Percentiles rank a stretch among this genome's conserved stretches.
Evolutionary conservation across 1,140 invertebrate species (phyloP).

Genomic region (Triops longicaudatus): DNA sequence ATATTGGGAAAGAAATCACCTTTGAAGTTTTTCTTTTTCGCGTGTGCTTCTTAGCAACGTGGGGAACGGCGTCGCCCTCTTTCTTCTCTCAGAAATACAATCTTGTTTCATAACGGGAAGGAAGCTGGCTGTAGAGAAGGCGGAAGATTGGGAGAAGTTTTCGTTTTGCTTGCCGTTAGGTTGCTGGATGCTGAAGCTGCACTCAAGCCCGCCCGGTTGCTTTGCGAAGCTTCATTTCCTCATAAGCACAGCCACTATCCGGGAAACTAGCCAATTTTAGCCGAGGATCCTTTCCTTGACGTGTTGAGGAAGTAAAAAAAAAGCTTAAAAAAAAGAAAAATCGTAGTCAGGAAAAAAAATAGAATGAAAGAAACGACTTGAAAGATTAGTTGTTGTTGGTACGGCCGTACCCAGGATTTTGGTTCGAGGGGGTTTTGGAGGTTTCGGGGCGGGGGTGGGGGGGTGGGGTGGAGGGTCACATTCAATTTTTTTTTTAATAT

Average conservation of each 20-base stretch:
- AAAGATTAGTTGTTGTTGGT: too few species aligned
- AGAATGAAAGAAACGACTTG: too few species aligned
- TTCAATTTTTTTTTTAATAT: not conserved
- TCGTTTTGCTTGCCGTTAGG: not conserved
- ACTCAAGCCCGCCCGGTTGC: not conserved
- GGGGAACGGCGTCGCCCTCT: not conserved
- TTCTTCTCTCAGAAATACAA: not conserved
- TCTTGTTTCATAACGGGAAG: not conserved
- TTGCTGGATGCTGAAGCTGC: not conserved
- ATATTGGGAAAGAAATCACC: not conserved
- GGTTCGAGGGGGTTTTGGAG: too few species aligned
- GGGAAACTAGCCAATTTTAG: slow-evolving; percentile 8
- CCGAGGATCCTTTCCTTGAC: not conserved
- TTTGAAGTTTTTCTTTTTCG: not conserved
- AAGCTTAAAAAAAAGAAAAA: not conserved
- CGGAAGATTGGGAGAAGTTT: not conserved
- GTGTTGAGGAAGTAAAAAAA: not conserved
- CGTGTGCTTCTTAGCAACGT: not conserved
- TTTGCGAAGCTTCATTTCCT: slow-evolving; percentile 15
- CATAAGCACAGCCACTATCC: slow-evolving; percentile 14
- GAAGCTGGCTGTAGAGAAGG: not conserved
- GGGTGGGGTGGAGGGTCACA: too few species aligned
- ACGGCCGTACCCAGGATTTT: too few species aligned
- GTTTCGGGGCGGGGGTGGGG: too few species aligned
- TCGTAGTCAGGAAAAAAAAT: not conserved